These are phyloP conservation scores for Rhynchopsitta pachyrhyncha DNA, from an alignment of 2,113 vertebrate species.

Conservation along the genomic window DNA sequence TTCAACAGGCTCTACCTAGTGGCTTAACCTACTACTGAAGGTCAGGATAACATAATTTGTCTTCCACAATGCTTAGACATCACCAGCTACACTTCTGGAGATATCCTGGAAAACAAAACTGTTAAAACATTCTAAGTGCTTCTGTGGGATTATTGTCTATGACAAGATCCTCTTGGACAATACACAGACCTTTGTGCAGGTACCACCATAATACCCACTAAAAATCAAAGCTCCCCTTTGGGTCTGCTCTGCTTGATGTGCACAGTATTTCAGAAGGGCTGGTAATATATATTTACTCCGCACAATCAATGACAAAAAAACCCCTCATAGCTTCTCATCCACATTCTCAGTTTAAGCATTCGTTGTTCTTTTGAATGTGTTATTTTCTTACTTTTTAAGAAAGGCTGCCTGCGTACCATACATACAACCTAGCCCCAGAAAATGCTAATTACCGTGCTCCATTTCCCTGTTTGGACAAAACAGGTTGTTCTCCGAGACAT, in stretches of 20 bases:
- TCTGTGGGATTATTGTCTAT: slow-evolving; percentile 1
- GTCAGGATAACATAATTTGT: slow-evolving; percentile 7
- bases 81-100: background rate
- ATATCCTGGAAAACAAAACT: slow-evolving; percentile 34
- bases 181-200: background rate
- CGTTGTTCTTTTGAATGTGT: background rate
- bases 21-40: slow-evolving; percentile 8
- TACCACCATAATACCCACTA: background rate
- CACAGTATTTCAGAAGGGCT: background rate
- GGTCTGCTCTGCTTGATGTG: background rate
- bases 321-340: background rate
- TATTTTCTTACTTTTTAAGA: background rate
- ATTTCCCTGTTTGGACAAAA: background rate
- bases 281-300: background rate
- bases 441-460: background rate
- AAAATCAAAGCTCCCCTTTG: background rate
- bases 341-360: background rate
- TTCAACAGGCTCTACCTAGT: background rate
- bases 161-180: slow-evolving; percentile 18
- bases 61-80: background rate
- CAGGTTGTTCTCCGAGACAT: background rate
- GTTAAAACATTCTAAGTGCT: slow-evolving; percentile 38
- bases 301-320: background rate
- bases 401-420: background rate
- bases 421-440: background rate